These are phyloP conservation scores for Pithys albifrons DNA, from an alignment of 2,113 vertebrate genomes.

Conservation along the genomic window DNA sequence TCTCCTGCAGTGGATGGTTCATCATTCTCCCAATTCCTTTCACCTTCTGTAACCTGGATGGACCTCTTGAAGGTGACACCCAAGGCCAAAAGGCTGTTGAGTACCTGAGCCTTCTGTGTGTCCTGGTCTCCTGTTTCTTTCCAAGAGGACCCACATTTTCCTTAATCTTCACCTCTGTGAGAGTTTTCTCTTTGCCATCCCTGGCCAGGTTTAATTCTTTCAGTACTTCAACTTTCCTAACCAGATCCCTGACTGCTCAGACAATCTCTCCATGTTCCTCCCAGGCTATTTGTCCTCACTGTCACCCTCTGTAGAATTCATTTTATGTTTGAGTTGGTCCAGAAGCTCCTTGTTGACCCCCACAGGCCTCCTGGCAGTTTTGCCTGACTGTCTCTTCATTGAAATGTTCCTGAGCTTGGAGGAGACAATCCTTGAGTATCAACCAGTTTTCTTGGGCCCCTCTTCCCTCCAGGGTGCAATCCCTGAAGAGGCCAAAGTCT, in stretches of 20 bases:
- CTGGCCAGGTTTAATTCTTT: background rate
- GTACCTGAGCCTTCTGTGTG: background rate
- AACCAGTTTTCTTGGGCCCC: background rate
- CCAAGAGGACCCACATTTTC: background rate
- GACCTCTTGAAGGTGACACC: background rate
- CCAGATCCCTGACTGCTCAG: background rate
- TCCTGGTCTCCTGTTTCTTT: background rate
- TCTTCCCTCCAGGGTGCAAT: background rate
- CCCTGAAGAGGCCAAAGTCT: background rate
- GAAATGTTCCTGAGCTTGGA: background rate
- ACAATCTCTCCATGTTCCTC: background rate
- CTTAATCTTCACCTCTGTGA: background rate
- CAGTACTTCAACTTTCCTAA: background rate
- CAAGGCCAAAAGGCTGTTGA: background rate
- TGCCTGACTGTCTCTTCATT: background rate
- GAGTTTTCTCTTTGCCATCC: background rate
- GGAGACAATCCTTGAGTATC: background rate
- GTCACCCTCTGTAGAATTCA: background rate
- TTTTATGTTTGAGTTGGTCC: background rate
- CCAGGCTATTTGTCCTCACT: background rate
- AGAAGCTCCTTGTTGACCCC: background rate
- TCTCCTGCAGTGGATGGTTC: background rate
- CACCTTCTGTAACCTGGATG: background rate
- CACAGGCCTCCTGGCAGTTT: background rate
- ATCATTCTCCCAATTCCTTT: background rate